These are phyloP conservation scores for Acholoe squamosa DNA, from an alignment of 2,888 invertebrate species.

Conservation along the genomic window DNA sequence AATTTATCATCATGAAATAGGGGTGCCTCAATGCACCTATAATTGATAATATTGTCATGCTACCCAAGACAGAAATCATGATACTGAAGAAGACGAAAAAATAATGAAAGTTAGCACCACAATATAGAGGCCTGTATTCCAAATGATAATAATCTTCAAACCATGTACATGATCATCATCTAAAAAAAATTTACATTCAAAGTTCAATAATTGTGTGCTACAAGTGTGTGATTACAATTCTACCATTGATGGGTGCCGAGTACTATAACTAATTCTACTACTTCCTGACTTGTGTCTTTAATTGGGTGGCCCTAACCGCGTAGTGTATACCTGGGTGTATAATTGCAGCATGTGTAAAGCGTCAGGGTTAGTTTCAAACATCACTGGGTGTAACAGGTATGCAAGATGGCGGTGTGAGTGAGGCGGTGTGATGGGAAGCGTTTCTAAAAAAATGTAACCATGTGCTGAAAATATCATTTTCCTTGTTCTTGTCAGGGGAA, in stretches of 20 bases:
- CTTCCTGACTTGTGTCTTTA: neutral
- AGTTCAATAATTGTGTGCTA: neutral
- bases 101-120: neutral
- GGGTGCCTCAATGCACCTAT: neutral
- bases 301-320: neutral
- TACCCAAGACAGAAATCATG: neutral
- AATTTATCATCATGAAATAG: neutral
- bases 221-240: conserved; percentile 28
- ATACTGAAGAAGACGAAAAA: neutral
- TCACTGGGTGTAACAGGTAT: conserved; percentile 15
- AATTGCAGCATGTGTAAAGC: conserved; percentile 22
- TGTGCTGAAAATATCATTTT: neutral
- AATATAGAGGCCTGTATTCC: neutral
- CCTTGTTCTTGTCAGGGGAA: neutral
- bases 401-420: neutral
- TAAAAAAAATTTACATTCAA: neutral
- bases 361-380: conserved; percentile 21
- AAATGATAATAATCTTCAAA: neutral
- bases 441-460: neutral
- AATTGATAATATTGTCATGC: neutral
- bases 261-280: neutral
- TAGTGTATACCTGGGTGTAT: conserved; percentile 14
- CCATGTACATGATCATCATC: neutral
- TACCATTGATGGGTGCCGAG: neutral
- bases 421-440: conserved; percentile 42